Percentiles rank a stretch among this genome's conserved stretches.
phyloP scores from a whole-genome alignment of 1,140 invertebrate species.

The Calephelis nemesis region DNA sequence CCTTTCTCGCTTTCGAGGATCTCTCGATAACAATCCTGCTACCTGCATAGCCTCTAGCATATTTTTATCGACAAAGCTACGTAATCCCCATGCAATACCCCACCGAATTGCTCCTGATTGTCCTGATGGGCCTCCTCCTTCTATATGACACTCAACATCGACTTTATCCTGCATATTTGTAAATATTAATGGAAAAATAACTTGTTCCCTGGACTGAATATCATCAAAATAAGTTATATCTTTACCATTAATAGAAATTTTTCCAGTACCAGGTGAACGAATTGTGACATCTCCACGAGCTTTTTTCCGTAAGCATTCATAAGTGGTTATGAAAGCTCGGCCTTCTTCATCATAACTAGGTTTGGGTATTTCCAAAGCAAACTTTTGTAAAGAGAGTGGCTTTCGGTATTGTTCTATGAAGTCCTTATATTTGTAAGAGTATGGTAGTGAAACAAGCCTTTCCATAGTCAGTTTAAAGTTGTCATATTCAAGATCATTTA shows the following conservation, averaged over 20 bases:
- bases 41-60: constrained; percentile 92
- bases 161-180: constrained; percentile 87
- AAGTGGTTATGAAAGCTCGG: constrained; percentile 83
- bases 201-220: constrained; percentile 86
- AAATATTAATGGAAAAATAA: constrained; percentile 93
- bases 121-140: constrained; percentile 84
- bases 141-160: constrained; percentile 89
- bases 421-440: constrained; percentile 83
- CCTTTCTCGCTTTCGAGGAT: constrained; percentile 89
- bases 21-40: constrained; percentile 94
- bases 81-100: constrained; percentile 89
- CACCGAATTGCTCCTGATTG: constrained; percentile 92
- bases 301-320: constrained; percentile 86
- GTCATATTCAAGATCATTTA: constrained; percentile 86
- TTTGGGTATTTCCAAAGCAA: constrained; percentile 80
- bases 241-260: constrained; percentile 89
- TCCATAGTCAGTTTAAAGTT: constrained; percentile 87
- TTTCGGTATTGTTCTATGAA: constrained; percentile 87
- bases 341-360: constrained; percentile 85
- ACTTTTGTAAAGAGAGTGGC: constrained; percentile 77
- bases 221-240: constrained; percentile 88
- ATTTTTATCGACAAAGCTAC: constrained; percentile 89
- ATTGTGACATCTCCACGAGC: constrained; percentile 84
- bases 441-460: constrained; percentile 85
- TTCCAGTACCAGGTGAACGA: constrained; percentile 88